Base-by-base conservation (phyloP, 1,140 invertebrate species). In the Nephila pilipes region DNA sequence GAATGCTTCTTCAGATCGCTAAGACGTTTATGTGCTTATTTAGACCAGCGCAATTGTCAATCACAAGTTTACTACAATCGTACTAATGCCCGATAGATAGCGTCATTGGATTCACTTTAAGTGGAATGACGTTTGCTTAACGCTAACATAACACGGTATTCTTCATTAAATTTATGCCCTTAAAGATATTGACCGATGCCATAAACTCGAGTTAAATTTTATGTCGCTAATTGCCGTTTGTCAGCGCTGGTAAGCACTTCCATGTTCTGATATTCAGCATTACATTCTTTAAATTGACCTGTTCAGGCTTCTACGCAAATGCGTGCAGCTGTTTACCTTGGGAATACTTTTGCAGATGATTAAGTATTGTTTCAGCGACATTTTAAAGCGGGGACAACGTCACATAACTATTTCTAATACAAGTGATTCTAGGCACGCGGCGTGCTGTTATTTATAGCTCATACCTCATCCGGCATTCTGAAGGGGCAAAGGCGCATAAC, bases 211-310 rank as follows among this genome's bases (percentile, higher is more conserved):
- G 32, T 46, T 88, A 69, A 29, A n/a, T 75, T 60, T 75, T 69
- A n/a, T 6, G 14, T 14, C 32, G 4, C 55, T 79, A 90, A 90
- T 90, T 79, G 57, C n/a, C 57, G 80, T 90, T 57, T 80, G 69
- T 80, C 75, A 80, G 57, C 16, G 22, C 2, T 80, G n/a, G 65
- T 80, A 79, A 80, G 46, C 25, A 32, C 54, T 90, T 90, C 54
- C 55, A 80, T 32, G 12, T 90, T 90, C 80, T 22, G 65, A 80
- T 57, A 54, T 80, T 58, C 46, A 32, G 38, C 22, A 90, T 58
- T 57, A 36, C n/a, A 90, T 90, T 90, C 69, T 90, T 80, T 57
- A 16, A n/a, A 60, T 32, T 55, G 25, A 80, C 88, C 69, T 90
- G 88, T 90, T 80, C 69, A 88, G 38, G 25, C 29, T 46, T n/a